Evolutionary conservation across 2,888 invertebrate genomes (phyloP), one percentile per base, ranked within the genome.

Genomic region (Leptopilina syphax): DNA sequence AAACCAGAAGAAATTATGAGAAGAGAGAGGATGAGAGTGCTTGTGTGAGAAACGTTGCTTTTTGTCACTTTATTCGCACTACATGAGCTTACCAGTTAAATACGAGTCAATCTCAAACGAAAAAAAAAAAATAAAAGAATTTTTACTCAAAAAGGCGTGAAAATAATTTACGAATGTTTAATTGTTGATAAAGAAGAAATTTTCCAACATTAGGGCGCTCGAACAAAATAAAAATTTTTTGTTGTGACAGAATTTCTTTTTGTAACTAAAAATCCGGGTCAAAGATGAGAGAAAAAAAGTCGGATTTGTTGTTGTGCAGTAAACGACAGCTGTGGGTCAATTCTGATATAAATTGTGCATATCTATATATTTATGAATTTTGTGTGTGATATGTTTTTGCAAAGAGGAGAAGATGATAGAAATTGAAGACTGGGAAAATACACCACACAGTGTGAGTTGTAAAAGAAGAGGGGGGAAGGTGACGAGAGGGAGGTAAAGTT

Each of bases 1-100:
- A 80, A 79, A 82, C 65, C 78, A 82, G 63, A 82, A 83, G 86
- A 87, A 84, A 18, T 67, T 67, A 41, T 41, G 54, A 68, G 54
- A 8, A 10, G 70, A 12, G 54, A 54, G 70, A 13, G 85, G 83
- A 87, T 83, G 84, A 84, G 83, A 83, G 83, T 83, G 9, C 3
- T 9, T 50, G 10, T 50, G 12, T 50, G 50, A 44, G 44, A 44
- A 44, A 44, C 12, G 50, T 50, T 50, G 50, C 85, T 80, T 81
- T 83, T 81, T 77, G 77, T 78, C 77, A 50, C 44, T 34, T 80
- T 77, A 67, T 12, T 50, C 12, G 50, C 50, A 50, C 50, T 50
- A 44, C 8, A 44, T 44, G 44, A 44, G 44, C 44, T 44, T 44
- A 44, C 6, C 7, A 8, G 1, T 44, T 44, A 5, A 44, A 44